phyloP scores from a whole-genome alignment of 2,888 invertebrate species.

The Dicyrtoma fusca region DNA sequence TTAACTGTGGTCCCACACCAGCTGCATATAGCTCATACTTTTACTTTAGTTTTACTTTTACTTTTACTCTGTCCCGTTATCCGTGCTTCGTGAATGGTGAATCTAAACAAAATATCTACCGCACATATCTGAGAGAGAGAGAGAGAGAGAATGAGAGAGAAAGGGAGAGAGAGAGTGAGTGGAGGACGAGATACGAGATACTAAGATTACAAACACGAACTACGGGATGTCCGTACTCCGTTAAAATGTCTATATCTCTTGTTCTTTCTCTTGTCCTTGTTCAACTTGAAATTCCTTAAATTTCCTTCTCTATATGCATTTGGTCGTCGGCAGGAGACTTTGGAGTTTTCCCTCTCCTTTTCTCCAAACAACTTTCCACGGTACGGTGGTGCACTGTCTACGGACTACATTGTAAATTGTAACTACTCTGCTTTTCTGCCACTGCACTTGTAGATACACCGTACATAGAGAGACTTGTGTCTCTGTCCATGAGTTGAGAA shows the following conservation, averaged over 20 bases:
- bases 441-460: neutral
- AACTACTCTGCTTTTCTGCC: neutral
- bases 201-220: no score
- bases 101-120: neutral
- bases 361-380: no score
- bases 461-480: neutral
- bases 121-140: neutral
- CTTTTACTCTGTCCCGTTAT: neutral
- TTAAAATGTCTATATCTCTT: no score
- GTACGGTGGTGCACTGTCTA: neutral
- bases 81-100: no score
- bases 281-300: no score
- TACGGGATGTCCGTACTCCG: no score
- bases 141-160: neutral
- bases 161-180: neutral
- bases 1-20: no score
- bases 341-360: neutral
- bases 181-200: neutral
- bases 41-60: constrained; percentile 1
- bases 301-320: no score
- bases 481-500: neutral
- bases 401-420: no score
- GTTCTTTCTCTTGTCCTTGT: no score
- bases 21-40: no score
- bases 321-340: neutral